Base-by-base conservation (phyloP, 2,797 vertebrate species). In the Columba guinea region DNA sequence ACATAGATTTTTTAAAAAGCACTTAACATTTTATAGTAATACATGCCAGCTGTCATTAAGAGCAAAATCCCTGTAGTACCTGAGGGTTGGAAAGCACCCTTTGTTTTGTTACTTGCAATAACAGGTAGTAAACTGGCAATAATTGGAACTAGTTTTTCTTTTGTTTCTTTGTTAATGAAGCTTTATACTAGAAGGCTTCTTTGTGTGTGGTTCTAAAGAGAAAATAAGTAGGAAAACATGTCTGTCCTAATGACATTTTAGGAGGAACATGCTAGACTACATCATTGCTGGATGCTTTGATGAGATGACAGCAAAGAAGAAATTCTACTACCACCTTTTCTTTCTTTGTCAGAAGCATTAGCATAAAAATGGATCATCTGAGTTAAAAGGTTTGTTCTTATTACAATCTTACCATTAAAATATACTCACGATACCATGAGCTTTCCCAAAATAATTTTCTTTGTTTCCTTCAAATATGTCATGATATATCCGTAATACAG, bases 71-170 rank as follows among this genome's bases (percentile, higher is more conserved):
- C 27, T 70, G 62, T 76, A 48, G 39, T 49, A 92, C 88, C 79
- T 41, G 23, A 84, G 73, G 67, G 56, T 5, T 84, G 86, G 78
- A 95, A 93, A 91, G 32, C 79, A 49, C 21, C 34, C 20, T 77
- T 74, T 86, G 23, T 37, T 89, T 70, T 92, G 7, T 79, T 88
- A 84, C 22, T 56, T 89, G 56, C 53, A 86, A 49, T 85, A 96
- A 73, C 22, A 87, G n/a, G 32, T 67, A 7, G 5, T 8, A 59
- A 68, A 87, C 88, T 80, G 62, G 62, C 32, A 95, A 65, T 4
- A 69, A 27, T n/a, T 90, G 7, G 15, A 69, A 78, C 14, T 17
- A 59, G 51, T 70, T 65, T 8, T 65, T 92, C 39, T 83, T 94
- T 84, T 94, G 23, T 79, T 87, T 68, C 67, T 75, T 74, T 77